Base-by-base conservation (phyloP, 2,888 invertebrate species). In the Machimus rusticus region DNA sequence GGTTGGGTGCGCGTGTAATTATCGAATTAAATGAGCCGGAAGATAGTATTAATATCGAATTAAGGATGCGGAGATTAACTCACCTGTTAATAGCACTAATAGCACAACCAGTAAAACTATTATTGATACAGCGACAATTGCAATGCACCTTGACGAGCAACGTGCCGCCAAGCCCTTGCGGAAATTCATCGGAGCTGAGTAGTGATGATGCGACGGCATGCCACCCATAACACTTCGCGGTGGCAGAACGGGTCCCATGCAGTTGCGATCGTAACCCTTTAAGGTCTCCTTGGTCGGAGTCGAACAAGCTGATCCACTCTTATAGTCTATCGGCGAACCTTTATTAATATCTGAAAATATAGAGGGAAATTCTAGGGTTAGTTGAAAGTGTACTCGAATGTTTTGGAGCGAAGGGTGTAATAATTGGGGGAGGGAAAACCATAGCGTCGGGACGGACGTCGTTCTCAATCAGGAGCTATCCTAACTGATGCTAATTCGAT, bases 121-220 rank as follows among this genome's bases (percentile, higher is more conserved):
- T 90, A 98, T 94, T 93, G 97, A 95, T 92, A 98, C 96, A 92
- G 97, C 96, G 90, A 96, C 95, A 92, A 98, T 96, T 89, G 98
- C 97, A 90, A 97, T 96, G 93, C 98, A 97, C 93, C 97, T 97
- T 97, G 98, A 98, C 89, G 97, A 97, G 93, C 98, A 98, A 91
- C 95, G 94, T 90, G 97, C 96, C 87, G 96, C 95, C 90, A 97
- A 94, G 90, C 96, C 97, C 94, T 97, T 97, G 92, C 96, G 95
- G 93, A 97, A 97, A 93, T 97, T 97, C 93, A 97, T 97, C 91
- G 97, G 94, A 90, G 96, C 96, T 89, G 96, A 95, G 92, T 96
- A 96, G 93, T 96, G 96, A 90, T 95, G 94, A 91, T 95, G 95
- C 89, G 96, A 95, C 90, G 94, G 94, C 90, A 95, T 94, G 86